Evolutionary conservation across 2,797 vertebrate genomes (phyloP).

Genomic region (Acipenser transmontanus): DNA sequence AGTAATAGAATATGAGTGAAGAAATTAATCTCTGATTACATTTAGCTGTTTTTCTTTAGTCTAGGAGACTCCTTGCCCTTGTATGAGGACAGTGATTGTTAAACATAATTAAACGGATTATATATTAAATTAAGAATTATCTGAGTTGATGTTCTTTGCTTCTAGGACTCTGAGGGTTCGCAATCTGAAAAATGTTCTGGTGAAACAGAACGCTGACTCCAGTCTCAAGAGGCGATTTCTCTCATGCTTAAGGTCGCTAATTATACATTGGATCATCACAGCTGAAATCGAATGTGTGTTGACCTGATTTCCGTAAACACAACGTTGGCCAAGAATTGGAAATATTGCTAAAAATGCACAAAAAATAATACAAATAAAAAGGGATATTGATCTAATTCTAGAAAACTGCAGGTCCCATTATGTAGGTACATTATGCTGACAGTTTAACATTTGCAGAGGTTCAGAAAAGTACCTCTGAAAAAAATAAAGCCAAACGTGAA

Average conservation of each 20-base stretch:
- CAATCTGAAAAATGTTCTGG: too few species aligned
- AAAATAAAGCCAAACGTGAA: too few species aligned
- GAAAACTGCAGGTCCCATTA: too few species aligned
- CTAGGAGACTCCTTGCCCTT: background rate
- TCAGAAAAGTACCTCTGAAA: too few species aligned
- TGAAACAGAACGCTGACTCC: too few species aligned
- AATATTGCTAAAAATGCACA: background rate
- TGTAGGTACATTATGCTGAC: too few species aligned
- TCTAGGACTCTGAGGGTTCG: background rate
- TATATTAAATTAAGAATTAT: background rate
- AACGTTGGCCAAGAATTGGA: background rate
- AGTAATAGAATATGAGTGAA: background rate
- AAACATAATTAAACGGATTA: background rate
- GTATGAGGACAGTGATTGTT: conserved; percentile 5
- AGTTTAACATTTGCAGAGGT: too few species aligned
- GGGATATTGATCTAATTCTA: too few species aligned
- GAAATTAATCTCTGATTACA: conserved; percentile 2
- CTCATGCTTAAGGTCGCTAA: background rate
- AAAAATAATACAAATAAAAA: too few species aligned
- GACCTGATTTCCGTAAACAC: background rate
- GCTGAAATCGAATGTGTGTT: background rate
- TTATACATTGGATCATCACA: background rate
- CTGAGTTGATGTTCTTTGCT: background rate
- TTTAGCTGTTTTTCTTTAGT: background rate
- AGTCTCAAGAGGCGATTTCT: background rate